Evolutionary conservation across 2,888 invertebrate species (phyloP).

Genomic region (Amphipoea oculea): DNA sequence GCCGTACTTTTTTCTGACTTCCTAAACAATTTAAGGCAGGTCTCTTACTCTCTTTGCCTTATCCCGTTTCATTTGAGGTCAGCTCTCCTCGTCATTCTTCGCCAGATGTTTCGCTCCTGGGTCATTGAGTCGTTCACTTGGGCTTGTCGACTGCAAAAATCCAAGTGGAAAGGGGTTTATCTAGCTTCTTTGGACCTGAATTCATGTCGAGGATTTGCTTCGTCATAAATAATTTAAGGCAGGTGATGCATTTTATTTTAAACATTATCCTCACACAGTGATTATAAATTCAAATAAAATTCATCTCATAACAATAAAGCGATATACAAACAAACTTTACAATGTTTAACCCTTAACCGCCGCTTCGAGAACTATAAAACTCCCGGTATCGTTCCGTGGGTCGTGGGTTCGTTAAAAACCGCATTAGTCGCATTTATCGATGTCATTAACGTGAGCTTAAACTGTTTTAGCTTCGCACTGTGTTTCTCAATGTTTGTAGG

Average conservation of each 20-base stretch:
- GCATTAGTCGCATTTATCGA: constrained; percentile 84
- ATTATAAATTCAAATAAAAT: constrained; percentile 43
- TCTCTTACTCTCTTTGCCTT: background rate
- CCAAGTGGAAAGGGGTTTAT: background rate
- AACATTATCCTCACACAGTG: background rate
- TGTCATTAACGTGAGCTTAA: constrained; percentile 81
- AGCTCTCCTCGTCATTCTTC: background rate
- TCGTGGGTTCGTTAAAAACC: constrained; percentile 81
- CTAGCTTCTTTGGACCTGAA: no score
- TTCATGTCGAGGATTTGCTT: no score
- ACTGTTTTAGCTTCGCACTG: constrained; percentile 74
- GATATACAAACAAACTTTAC: constrained; percentile 51
- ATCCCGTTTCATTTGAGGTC: background rate
- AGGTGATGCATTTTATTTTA: background rate
- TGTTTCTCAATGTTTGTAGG: constrained; percentile 70
- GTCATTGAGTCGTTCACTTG: background rate
- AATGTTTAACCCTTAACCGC: constrained; percentile 65
- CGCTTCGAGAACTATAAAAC: constrained; percentile 70
- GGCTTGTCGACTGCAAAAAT: background rate
- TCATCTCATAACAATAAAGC: constrained; percentile 49
- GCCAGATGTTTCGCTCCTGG: background rate
- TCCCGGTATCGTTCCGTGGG: constrained; percentile 63
- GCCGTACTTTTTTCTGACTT: background rate
- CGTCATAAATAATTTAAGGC: background rate
- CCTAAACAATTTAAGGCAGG: background rate